These are phyloP conservation scores for Pharmacophagus antenor DNA, from an alignment of 2,888 invertebrate species.

Conservation along the genomic window DNA sequence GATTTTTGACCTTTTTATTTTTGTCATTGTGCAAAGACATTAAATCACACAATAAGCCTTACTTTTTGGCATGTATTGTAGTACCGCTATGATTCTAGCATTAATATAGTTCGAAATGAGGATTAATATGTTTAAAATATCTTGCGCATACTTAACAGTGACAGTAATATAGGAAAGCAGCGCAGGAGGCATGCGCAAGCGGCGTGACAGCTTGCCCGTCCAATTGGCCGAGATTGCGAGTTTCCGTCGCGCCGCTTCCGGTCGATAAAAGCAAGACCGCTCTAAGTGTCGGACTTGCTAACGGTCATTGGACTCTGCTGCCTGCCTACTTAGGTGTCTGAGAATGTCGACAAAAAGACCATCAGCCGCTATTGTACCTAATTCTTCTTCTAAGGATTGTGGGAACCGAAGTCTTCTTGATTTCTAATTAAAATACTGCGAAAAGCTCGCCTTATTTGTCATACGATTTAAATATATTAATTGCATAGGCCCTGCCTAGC, in stretches of 20 bases:
- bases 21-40: no score
- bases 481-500: no score
- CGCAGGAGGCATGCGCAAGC: constrained; percentile 65
- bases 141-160: constrained; percentile 9
- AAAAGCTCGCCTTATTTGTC: not conserved
- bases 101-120: not conserved
- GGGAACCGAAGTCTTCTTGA: constrained; percentile 6
- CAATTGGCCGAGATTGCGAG: constrained; percentile 80
- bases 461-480: no score
- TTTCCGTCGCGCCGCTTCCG: constrained; percentile 75
- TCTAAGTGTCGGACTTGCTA: constrained; percentile 48
- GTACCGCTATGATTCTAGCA: no score
- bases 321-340: constrained; percentile 28
- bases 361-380: constrained; percentile 21
- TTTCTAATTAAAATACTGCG: not conserved
- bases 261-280: constrained; percentile 71
- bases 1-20: no score
- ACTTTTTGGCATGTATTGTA: no score
- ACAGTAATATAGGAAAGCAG: constrained; percentile 45
- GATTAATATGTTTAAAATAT: not conserved
- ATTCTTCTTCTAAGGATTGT: constrained; percentile 17
- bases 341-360: constrained; percentile 19
- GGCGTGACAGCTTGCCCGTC: constrained; percentile 70
- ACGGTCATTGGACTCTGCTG: constrained; percentile 69
- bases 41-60: not conserved